These are phyloP conservation scores for Globia sparganii DNA, from an alignment of 2,888 invertebrate genomes.

Conservation along the genomic window DNA sequence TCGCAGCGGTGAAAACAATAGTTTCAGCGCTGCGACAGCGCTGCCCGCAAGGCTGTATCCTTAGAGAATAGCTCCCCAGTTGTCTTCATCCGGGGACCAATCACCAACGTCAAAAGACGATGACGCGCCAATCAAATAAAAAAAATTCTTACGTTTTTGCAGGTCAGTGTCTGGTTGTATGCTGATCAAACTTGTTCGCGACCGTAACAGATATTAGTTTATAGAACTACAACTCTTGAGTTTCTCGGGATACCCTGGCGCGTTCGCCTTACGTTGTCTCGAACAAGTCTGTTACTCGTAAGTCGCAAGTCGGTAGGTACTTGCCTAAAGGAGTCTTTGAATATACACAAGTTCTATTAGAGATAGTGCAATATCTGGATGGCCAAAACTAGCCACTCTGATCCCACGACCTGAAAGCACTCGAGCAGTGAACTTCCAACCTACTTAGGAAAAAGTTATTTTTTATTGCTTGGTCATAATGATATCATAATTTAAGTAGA, in stretches of 20 bases:
- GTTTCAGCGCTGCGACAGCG: no score
- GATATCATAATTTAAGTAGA: constrained; percentile 57
- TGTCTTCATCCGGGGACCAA: not conserved
- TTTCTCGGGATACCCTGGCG: not conserved
- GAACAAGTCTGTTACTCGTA: not conserved
- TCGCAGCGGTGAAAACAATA: no score
- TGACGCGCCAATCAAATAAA: not conserved
- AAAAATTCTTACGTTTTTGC: not conserved
- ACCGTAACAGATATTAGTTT: not conserved
- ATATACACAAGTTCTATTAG: not conserved
- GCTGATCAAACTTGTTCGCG: not conserved
- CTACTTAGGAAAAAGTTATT: constrained; percentile 18
- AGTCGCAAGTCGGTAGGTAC: not conserved
- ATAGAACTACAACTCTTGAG: not conserved
- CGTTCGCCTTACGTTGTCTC: not conserved
- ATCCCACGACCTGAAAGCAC: constrained; percentile 7
- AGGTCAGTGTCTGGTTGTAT: not conserved
- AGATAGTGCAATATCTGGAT: not conserved
- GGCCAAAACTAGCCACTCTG: not conserved
- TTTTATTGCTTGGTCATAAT: constrained; percentile 53
- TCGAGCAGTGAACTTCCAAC: not conserved
- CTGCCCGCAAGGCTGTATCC: no score
- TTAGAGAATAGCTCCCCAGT: no score
- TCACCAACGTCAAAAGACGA: not conserved
- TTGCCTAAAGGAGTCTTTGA: not conserved